Base-by-base conservation (phyloP, 2,888 invertebrate species). In the Monopis laevigella region DNA sequence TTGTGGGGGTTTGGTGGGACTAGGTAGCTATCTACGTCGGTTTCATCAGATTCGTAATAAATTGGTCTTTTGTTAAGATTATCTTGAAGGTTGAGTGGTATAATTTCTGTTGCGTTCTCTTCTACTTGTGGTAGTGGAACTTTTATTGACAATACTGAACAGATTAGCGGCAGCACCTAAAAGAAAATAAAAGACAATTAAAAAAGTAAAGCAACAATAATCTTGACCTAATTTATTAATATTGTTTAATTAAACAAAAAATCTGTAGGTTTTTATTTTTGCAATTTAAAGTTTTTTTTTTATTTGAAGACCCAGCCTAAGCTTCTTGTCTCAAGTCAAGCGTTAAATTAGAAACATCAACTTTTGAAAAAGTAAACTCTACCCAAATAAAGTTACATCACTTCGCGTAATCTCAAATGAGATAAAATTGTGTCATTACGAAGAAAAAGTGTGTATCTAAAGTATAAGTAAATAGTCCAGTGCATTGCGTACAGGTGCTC, bases 401-500 rank as follows among this genome's bases (percentile, higher is more conserved):
- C 51, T 51, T 63, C 59, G 64, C 62, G 66, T 65, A 73, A 74
- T 60, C 55, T 58, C 56, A 56, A 35, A 60, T 62, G 58, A 58
- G 59, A 53, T 53, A 53, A 57, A 69, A 66, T 62, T 65, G 58
- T 69, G 72, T 62, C 74, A 67, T 58, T 56, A 59, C 52, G 53
- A 50, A 47, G 50, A 57, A 66, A 70, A 70, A 66, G 50, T 56
- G 44, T 51, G 18, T 36, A 21, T 36, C 21, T 21, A 11, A 21
- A 4, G 21, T 36, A 13, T 21, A 36, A 36, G 21, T 8, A 36
- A 36, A 36, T 18, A 36, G 21, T 13, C 21, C 21, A 21, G 13
- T 21, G 36, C 21, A 21, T 36, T 36, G 36, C 36, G 36, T 36
- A 21, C 2, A 21, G 21, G 2, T n/a, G 18, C 24, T 17, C 32